These are phyloP conservation scores for Proteles cristata DNA, from an alignment of 2,113 vertebrate genomes.

Conservation along the genomic window DNA sequence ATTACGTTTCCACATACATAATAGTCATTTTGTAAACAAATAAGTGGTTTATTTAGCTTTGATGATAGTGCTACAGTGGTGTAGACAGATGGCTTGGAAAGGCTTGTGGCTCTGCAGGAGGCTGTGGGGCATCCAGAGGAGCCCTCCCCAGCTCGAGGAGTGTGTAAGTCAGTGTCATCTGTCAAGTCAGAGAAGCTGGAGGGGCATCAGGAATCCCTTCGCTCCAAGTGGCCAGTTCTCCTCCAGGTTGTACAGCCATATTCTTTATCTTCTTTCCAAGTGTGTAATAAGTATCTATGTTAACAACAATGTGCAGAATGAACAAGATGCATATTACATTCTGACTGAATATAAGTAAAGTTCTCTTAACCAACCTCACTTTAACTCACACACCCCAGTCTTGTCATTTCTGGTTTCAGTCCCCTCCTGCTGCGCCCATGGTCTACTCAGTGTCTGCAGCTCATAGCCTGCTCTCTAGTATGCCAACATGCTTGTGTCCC, in stretches of 20 bases:
- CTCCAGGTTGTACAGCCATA: background rate
- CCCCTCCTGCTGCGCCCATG: background rate
- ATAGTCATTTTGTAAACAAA: background rate
- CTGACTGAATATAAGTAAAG: background rate
- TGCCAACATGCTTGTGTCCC: background rate
- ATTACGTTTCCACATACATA: background rate
- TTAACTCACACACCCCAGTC: background rate
- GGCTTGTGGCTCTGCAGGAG: background rate
- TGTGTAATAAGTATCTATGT: background rate
- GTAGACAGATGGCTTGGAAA: background rate
- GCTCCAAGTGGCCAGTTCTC: background rate
- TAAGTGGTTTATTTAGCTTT: background rate
- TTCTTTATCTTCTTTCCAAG: background rate
- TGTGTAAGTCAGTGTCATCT: background rate
- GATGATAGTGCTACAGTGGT: background rate
- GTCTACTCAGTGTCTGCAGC: background rate
- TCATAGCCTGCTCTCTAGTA: background rate
- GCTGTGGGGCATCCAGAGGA: background rate
- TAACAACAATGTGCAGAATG: background rate
- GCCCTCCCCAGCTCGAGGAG: too few relatives aligned
- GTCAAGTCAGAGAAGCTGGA: background rate
- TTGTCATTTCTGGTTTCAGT: background rate
- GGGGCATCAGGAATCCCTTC: background rate
- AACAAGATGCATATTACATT: background rate
- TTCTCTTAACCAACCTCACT: background rate